Evolutionary conservation across 2,113 vertebrate genomes (phyloP).

Genomic region (Piprites chloris): DNA sequence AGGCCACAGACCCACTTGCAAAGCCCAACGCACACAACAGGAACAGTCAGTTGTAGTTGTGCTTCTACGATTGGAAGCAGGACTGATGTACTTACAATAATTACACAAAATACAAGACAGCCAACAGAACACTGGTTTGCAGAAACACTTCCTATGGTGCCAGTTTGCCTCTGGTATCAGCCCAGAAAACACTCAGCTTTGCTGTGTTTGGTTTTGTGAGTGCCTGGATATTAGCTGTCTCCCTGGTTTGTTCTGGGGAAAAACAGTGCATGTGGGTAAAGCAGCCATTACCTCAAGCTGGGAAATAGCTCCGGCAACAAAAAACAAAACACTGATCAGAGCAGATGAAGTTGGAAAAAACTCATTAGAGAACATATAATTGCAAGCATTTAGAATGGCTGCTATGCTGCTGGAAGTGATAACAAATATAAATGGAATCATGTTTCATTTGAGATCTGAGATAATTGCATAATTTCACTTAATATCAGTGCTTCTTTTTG

Average conservation of each 20-base stretch:
- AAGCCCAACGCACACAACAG: background rate
- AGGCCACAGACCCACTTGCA: background rate
- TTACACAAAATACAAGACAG: background rate
- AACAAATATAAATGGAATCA: background rate
- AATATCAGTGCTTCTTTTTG: background rate
- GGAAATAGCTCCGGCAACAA: background rate
- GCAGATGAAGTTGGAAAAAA: background rate
- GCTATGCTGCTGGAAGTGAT: background rate
- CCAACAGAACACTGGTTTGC: background rate
- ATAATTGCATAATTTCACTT: background rate
- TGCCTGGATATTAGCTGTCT: background rate
- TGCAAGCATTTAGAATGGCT: background rate
- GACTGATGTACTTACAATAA: background rate
- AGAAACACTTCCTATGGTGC: background rate
- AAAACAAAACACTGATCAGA: background rate
- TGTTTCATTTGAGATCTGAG: background rate
- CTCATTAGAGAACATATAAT: background rate
- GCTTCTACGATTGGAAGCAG: background rate
- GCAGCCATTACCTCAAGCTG: background rate
- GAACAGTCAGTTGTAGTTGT: background rate
- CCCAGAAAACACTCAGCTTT: background rate
- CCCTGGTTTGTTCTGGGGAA: background rate
- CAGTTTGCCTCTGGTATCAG: background rate
- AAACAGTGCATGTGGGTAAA: fast-evolving
- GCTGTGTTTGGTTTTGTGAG: background rate